Percentiles rank a stretch among this genome's conserved stretches.
Conservation (phyloP, 2,113 vertebrate species). For the Rhea pennata region DNA sequence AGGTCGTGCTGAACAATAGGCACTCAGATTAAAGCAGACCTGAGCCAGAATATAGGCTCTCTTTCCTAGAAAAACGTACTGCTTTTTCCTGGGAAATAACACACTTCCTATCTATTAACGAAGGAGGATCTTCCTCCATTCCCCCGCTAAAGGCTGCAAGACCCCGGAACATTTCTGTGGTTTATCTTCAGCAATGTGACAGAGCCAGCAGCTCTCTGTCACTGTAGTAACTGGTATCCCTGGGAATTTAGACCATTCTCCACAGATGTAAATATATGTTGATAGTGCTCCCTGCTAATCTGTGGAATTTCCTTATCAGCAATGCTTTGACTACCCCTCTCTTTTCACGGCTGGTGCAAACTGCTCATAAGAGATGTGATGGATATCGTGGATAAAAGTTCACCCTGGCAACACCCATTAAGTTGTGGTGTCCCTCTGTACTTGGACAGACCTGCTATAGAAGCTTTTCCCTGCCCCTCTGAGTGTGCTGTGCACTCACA, state of each 20-base stretch:
- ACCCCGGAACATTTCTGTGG: not conserved
- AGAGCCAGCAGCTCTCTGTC: not conserved
- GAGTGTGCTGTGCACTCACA: fast-evolving
- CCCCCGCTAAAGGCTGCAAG: not conserved
- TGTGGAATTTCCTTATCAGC: not conserved
- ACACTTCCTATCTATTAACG: not conserved
- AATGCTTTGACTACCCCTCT: not conserved
- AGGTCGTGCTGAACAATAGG: no score
- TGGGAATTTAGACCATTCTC: not conserved
- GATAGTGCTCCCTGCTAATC: not conserved
- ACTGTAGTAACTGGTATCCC: not conserved
- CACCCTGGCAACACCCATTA: not conserved
- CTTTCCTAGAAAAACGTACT: no score
- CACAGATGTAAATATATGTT: not conserved
- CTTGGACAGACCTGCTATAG: not conserved
- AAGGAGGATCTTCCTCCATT: not conserved
- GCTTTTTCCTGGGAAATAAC: no score
- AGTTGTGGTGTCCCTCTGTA: not conserved
- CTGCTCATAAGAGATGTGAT: not conserved
- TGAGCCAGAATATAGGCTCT: no score
- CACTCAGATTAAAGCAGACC: no score
- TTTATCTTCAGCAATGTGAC: not conserved
- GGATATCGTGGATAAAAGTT: not conserved
- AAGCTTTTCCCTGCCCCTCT: not conserved
- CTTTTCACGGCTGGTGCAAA: not conserved